Percentiles rank a stretch among this genome's conserved stretches.
Conservation (phyloP, 2,113 vertebrate species). For the Pandion haliaetus region DNA sequence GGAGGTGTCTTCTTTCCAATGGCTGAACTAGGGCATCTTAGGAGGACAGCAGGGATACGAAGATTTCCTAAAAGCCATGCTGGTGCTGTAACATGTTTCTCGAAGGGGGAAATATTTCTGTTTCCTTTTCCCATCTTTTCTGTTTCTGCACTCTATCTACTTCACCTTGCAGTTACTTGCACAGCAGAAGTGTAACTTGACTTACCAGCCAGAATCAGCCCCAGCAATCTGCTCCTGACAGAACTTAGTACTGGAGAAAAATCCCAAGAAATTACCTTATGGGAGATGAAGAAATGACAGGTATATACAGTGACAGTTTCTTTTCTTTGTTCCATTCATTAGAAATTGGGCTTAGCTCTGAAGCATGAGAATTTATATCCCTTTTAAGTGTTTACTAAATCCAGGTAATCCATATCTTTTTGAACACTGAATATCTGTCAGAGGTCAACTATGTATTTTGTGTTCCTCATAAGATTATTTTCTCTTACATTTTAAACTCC, state of each 20-base stretch:
- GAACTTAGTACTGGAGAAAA: background rate
- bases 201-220: background rate
- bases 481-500: background rate
- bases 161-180: background rate
- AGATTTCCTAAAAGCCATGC: background rate
- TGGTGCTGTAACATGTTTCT: background rate
- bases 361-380: background rate
- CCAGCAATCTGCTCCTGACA: background rate
- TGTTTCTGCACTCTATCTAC: background rate
- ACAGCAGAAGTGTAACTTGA: background rate
- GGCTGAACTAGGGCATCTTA: background rate
- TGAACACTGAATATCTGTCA: background rate
- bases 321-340: background rate
- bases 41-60: background rate
- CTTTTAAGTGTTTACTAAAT: background rate
- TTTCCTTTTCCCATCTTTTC: background rate
- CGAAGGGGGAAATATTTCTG: background rate
- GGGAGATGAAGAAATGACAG: background rate
- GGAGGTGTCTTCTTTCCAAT: background rate
- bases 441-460: background rate
- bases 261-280: background rate
- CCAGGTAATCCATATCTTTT: background rate
- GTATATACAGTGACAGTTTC: background rate
- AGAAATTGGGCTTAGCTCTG: background rate
- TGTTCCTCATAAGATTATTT: background rate